Evolutionary conservation across 2,888 invertebrate genomes (phyloP), one percentile per base, ranked within the genome.

Genomic region (Parelbella ahira): DNA sequence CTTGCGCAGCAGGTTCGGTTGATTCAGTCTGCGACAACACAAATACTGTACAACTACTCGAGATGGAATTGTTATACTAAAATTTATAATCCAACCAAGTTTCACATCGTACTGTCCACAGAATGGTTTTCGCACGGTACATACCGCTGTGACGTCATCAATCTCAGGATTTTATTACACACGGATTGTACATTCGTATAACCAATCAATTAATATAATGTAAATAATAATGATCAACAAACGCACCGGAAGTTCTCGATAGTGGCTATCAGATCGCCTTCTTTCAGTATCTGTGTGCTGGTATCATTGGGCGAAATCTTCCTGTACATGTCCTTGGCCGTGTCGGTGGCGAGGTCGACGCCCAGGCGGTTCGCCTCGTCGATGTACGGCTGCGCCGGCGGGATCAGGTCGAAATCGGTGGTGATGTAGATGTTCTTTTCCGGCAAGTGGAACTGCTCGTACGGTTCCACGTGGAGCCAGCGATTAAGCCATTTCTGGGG

Each of bases 381-480:
- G 0, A 71, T 1, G 47, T 82, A 87, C 0, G 55, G 64, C 7
- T 63, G 62, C 0, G 84, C 68, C 0, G 88, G 70, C 0, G 88
- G 68, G 2, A 92, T 67, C 13, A 94, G 63, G 5, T 74, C 78
- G 60, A 96, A 95, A 68, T 95, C 89, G 1, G 89, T 89, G 0
- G 94, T 90, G 18, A 96, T 87, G 67, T 91, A 96, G 4, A 89
- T 76, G 74, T 96, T 96, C 13, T 91, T 89, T 5, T 89, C 87
- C 0, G 95, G 95, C 1, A 95, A 70, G 51, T 89, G 88, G 60
- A 95, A 92, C 15, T 91, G 90, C 0, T 81, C 50, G 33, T 89
- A 80, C 0, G 90, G 88, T 15, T 83, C 61, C 0, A 89, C 89
- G 4, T 74, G 80, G 6, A 89, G 58, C 94, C 94, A 95, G 0